These are phyloP conservation scores for Heloderma charlesbogerti DNA, from an alignment of 2,113 vertebrate species.

Conservation along the genomic window DNA sequence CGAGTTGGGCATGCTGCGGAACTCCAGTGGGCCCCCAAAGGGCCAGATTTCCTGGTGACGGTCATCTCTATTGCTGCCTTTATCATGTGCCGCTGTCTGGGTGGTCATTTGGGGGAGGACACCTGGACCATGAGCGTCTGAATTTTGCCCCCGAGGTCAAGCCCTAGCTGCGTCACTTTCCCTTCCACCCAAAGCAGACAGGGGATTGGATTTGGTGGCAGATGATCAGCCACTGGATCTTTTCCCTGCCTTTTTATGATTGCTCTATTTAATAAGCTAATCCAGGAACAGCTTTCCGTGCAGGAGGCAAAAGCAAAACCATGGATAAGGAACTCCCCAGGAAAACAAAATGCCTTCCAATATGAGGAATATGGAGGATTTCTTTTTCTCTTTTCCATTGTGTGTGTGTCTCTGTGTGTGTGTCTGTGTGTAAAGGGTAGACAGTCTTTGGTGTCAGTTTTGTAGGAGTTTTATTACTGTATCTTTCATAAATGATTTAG, in stretches of 20 bases:
- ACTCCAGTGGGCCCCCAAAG: too few species aligned
- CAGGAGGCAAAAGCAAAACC: not conserved
- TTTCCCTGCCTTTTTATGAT: not conserved
- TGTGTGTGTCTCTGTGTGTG: not conserved
- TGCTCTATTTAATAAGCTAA: not conserved
- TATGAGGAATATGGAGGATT: not conserved
- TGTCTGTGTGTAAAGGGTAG: not conserved
- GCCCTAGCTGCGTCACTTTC: too few species aligned
- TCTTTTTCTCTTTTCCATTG: not conserved
- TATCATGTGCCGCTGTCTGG: too few species aligned
- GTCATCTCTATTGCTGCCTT: too few species aligned
- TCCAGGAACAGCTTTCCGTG: not conserved
- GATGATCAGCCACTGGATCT: too few species aligned
- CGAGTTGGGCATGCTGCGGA: too few species aligned
- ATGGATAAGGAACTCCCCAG: not conserved
- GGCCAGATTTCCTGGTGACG: too few species aligned
- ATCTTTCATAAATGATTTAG: not conserved
- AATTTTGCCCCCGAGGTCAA: too few species aligned
- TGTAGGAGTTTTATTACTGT: not conserved
- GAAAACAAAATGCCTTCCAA: not conserved
- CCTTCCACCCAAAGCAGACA: too few species aligned
- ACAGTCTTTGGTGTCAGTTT: not conserved
- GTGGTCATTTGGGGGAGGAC: too few species aligned
- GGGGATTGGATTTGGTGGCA: too few species aligned
- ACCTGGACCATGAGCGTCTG: too few species aligned